These are phyloP conservation scores for Heliothis virescens DNA, from an alignment of 1,140 invertebrate genomes.

Conservation along the genomic window DNA sequence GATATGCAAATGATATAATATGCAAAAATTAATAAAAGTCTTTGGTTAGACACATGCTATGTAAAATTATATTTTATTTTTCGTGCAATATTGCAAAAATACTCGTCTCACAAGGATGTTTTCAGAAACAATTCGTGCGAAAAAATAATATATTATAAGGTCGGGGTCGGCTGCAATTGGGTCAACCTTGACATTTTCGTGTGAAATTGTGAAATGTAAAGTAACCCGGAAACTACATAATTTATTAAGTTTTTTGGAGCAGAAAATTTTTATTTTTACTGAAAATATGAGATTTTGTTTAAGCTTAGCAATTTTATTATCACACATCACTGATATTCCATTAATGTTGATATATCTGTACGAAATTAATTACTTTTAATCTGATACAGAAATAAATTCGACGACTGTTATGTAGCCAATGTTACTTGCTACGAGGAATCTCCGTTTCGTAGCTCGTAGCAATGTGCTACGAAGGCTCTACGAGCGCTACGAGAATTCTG, in stretches of 20 bases:
- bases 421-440: too few relatives aligned
- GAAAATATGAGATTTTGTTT: too few relatives aligned
- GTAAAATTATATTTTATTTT: too few relatives aligned
- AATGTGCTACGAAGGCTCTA: slow-evolving; percentile 30
- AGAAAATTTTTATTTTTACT: too few relatives aligned
- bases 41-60: too few relatives aligned
- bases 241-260: not conserved
- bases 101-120: not conserved
- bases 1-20: too few relatives aligned
- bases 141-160: not conserved
- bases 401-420: not conserved
- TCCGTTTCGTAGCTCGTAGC: slow-evolving; percentile 12
- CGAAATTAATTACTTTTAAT: not conserved
- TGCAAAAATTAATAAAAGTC: too few relatives aligned
- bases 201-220: not conserved
- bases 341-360: not conserved
- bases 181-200: not conserved
- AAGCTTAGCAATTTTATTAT: too few relatives aligned
- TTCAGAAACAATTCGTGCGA: not conserved
- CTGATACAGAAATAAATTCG: not conserved
- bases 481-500: slow-evolving; percentile 11
- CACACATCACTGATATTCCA: too few relatives aligned
- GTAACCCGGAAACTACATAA: not conserved
- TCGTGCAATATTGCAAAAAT: too few relatives aligned
- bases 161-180: not conserved